Conservation (phyloP, 2,797 vertebrate species). For the Eulemur coronatus region DNA sequence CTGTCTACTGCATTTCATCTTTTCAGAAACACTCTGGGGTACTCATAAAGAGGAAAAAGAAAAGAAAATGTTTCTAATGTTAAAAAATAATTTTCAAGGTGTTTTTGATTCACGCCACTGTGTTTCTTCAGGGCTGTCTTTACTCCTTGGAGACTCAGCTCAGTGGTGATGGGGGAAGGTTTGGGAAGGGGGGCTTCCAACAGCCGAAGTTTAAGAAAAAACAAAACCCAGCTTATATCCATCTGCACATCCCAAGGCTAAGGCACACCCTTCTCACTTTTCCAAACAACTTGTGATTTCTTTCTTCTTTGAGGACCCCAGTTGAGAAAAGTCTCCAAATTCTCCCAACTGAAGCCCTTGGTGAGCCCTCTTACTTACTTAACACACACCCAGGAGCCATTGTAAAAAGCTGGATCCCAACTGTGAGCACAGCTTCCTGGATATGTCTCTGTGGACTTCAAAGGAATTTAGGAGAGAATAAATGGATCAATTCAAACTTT, state of each 20-base stretch:
- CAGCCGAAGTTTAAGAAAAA: neutral
- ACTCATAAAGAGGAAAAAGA: neutral
- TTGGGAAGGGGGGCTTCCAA: neutral
- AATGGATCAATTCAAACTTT: neutral
- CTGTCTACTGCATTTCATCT: neutral
- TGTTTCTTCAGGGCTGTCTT: neutral
- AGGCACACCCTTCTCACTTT: neutral
- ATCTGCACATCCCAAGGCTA: neutral
- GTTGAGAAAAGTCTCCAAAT: neutral
- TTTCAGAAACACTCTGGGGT: neutral
- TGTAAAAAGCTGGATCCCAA: neutral
- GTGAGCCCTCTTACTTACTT: neutral
- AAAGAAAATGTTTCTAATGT: neutral
- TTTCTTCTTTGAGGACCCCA: neutral
- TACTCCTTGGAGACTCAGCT: neutral
- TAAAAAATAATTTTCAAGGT: neutral
- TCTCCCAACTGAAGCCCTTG: neutral
- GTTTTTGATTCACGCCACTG: neutral
- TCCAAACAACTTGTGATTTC: neutral
- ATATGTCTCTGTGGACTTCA: neutral
- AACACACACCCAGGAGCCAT: neutral
- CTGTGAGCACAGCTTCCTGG: neutral
- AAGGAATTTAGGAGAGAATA: neutral
- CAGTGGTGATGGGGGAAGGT: neutral
- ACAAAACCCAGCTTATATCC: neutral